phyloP scores from a whole-genome alignment of 2,113 vertebrate genomes.

The Varanus komodoensis region DNA sequence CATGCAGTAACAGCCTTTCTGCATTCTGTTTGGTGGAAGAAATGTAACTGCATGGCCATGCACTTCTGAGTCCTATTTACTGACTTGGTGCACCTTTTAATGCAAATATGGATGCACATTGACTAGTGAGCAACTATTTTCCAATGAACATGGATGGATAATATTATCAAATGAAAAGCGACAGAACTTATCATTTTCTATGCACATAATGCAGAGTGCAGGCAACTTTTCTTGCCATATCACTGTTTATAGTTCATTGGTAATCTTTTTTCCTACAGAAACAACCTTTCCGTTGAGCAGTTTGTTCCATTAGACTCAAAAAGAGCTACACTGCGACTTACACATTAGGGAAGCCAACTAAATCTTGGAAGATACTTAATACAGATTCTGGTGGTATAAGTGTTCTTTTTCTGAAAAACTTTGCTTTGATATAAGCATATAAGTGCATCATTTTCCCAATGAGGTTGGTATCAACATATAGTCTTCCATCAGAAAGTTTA shows the following conservation, averaged over 20 bases:
- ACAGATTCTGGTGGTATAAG: too few species aligned
- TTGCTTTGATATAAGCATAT: too few species aligned
- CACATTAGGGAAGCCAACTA: too few species aligned
- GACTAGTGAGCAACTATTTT: neutral
- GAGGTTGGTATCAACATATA: too few species aligned
- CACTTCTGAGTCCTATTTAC: neutral
- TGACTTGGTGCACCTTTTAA: neutral
- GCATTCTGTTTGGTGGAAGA: neutral
- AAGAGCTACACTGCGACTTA: too few species aligned
- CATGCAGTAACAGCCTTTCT: neutral
- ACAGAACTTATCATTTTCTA: neutral
- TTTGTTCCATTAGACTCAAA: neutral
- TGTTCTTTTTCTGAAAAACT: too few species aligned
- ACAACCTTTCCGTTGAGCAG: neutral
- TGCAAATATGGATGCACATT: neutral
- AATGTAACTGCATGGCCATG: neutral
- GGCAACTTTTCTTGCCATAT: neutral
- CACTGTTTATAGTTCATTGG: neutral
- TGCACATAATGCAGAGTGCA: neutral
- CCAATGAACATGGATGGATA: neutral
- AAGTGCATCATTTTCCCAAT: too few species aligned
- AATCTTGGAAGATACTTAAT: too few species aligned
- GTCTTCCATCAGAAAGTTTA: too few species aligned
- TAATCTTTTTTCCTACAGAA: neutral
- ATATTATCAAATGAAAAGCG: neutral